phyloP scores from a whole-genome alignment of 2,797 vertebrate species.

The Malacoctenus gilli region DNA sequence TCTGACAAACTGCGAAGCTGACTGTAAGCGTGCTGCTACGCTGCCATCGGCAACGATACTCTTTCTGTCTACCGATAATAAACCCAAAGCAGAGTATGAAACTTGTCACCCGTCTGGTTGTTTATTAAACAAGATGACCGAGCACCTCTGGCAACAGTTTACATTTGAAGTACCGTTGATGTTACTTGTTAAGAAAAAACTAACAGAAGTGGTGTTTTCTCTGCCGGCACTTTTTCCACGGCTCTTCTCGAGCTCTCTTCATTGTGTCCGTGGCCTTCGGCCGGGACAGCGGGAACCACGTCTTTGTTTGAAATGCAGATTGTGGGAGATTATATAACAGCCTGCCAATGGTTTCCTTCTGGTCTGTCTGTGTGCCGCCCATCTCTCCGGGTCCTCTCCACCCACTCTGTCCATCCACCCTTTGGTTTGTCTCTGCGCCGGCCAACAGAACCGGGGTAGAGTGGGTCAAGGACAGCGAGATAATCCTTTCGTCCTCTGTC shows the following conservation, averaged over 20 bases:
- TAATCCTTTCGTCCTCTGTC: conserved; percentile 54
- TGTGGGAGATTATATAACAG: conserved; percentile 46
- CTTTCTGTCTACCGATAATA: too few relatives aligned
- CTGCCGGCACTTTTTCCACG: neutral
- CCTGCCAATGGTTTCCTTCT: conserved; percentile 27
- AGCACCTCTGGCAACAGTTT: neutral
- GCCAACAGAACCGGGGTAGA: conserved; percentile 26
- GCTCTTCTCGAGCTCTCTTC: neutral
- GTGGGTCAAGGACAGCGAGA: conserved; percentile 62
- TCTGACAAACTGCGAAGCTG: too few relatives aligned
- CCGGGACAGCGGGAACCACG: conserved; percentile 9
- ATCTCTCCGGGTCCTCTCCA: conserved; percentile 28
- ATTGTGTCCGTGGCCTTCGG: conserved; percentile 12
- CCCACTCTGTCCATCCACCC: conserved; percentile 37
- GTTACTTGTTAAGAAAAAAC: neutral
- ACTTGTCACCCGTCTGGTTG: too few relatives aligned
- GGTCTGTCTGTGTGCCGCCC: conserved; percentile 27
- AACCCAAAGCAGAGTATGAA: too few relatives aligned
- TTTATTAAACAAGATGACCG: too few relatives aligned
- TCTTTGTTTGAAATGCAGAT: conserved; percentile 55
- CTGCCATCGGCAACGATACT: too few relatives aligned
- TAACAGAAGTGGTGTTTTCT: conserved; percentile 1
- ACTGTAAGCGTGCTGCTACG: too few relatives aligned
- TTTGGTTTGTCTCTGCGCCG: conserved; percentile 29
- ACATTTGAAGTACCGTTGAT: neutral